phyloP scores from a whole-genome alignment of 2,113 vertebrate genomes.

The Ammodramus savannarum region DNA sequence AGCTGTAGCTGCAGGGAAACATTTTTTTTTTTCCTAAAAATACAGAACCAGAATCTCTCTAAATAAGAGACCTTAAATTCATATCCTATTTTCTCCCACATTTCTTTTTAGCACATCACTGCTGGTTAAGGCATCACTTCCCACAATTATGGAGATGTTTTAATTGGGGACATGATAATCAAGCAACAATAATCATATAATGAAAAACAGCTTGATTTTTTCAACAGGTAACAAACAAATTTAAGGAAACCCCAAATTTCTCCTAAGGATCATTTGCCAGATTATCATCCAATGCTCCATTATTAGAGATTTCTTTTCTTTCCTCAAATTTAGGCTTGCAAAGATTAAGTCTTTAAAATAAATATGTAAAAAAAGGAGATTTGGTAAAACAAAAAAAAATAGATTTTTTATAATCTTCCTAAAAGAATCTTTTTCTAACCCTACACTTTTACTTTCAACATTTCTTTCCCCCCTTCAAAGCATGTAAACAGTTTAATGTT shows the following conservation, averaged over 20 bases:
- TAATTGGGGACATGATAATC: fast-evolving
- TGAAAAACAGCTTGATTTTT: background rate
- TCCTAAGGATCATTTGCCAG: background rate
- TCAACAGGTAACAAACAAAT: background rate
- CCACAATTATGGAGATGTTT: fast-evolving
- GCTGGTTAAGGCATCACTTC: background rate
- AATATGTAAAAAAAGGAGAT: background rate
- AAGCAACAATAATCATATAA: fast-evolving
- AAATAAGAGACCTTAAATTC: background rate
- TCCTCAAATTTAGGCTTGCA: background rate
- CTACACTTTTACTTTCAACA: background rate
- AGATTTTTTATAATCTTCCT: background rate
- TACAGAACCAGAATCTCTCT: background rate
- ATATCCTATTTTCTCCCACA: background rate
- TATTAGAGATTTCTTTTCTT: background rate
- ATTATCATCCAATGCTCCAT: background rate
- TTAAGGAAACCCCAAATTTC: background rate
- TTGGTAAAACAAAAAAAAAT: background rate
- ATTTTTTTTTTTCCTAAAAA: background rate
- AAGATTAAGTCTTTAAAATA: background rate
- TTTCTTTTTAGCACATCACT: background rate
- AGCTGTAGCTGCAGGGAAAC: background rate
- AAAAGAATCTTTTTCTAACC: background rate
- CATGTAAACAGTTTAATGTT: background rate
- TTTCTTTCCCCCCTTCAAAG: fast-evolving